Conservation (phyloP, 2,888 invertebrate species). For the Archaeoteleia sp. region DNA sequence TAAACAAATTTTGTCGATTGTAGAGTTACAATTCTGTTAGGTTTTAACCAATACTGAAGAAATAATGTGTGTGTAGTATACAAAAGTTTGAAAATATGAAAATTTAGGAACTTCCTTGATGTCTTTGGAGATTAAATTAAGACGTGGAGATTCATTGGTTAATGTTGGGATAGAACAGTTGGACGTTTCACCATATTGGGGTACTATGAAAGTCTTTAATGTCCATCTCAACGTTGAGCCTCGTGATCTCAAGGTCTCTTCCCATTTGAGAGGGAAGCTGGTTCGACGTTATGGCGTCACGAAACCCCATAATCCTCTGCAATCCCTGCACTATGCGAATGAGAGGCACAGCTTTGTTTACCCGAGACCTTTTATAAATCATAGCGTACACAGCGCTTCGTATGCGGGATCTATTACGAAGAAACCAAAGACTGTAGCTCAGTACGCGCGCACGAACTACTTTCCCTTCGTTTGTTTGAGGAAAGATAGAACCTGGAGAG, state of each 20-base stretch:
- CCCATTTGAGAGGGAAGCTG: constrained; percentile 22
- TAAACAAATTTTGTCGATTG: no score
- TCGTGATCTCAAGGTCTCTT: constrained; percentile 13
- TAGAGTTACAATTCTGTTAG: no score
- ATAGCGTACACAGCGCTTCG: constrained; percentile 14
- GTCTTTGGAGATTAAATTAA: no score
- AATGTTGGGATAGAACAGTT: no score
- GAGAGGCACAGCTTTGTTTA: constrained; percentile 19
- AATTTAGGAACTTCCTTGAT: no score
- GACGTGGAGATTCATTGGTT: no score
- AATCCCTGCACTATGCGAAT: constrained; percentile 16
- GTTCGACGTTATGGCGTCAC: constrained; percentile 25
- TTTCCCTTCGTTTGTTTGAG: constrained; percentile 13
- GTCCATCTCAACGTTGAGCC: constrained; percentile 17
- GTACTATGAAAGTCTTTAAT: constrained; percentile 9
- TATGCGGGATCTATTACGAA: constrained; percentile 10
- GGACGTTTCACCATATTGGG: background rate
- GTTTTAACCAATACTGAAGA: no score
- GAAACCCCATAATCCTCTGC: constrained; percentile 15
- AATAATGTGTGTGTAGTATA: no score
- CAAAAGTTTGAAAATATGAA: no score
- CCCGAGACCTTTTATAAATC: constrained; percentile 20
- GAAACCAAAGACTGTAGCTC: constrained; percentile 36
- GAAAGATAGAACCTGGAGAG: constrained; percentile 2
- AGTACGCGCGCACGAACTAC: constrained; percentile 41